Base-by-base conservation (phyloP, 23 tunicate species). In the Corella eumyota region DNA sequence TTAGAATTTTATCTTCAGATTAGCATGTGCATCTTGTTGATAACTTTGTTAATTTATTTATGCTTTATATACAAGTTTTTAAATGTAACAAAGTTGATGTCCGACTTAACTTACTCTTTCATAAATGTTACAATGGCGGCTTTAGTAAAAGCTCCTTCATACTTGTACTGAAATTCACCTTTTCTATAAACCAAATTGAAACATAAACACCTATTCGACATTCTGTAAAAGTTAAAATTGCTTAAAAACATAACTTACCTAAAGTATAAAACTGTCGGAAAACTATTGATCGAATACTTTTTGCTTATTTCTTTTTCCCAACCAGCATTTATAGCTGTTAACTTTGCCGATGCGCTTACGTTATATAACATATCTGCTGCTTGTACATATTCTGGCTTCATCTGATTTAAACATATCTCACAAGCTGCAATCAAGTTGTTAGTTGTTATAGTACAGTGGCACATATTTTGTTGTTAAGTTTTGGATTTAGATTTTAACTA, bases 401-500 rank as follows among this genome's bases (percentile, higher is more conserved):
- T 56, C 25, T 64, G 29, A 15, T 69, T 61, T 44, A 88, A 36
- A 61, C 96, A 88, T 31, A 74, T 27, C 23, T 72, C 57, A 25
- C 96, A 88, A 37, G 32, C 96, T 88, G 77, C 5, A 28, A 66
- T 33, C n/a, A n/a, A n/a, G n/a, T n/a, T n/a, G n/a, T n/a, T n/a
- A n/a, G n/a, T 31, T 20, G 59, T 21, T 5, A 4, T 35, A 15
- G 15, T 11, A 44, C 48, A 15, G 11, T 44, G 48, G 15, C 11
- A 44, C 15, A 11, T 44, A 15, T 13, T 44, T 44, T n/a, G n/a
- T n/a, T n/a, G n/a, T n/a, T n/a, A n/a, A n/a, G n/a, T n/a, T n/a
- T n/a, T n/a, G n/a, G n/a, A n/a, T n/a, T n/a, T n/a, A n/a, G n/a
- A n/a, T n/a, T n/a, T n/a, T n/a, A n/a, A n/a, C n/a, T n/a, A n/a